phyloP scores from a whole-genome alignment of 2,888 invertebrate species.

The Stenolophus ochropezus region DNA sequence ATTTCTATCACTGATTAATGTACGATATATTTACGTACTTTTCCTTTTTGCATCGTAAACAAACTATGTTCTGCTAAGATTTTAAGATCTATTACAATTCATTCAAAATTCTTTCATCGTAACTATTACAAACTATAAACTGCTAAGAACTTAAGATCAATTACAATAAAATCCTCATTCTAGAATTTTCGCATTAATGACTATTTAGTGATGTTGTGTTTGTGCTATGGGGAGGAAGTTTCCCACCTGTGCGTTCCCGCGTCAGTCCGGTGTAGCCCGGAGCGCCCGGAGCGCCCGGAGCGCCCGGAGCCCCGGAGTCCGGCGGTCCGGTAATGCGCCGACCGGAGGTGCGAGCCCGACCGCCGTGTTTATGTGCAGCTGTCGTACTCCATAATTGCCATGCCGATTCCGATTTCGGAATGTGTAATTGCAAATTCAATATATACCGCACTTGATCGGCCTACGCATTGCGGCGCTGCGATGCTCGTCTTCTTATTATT shows the following conservation, averaged over 20 bases:
- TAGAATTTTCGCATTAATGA: too few species aligned
- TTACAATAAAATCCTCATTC: too few species aligned
- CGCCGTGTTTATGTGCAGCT: conserved; percentile 52
- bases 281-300: neutral
- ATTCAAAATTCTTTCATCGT: too few species aligned
- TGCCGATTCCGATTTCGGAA: conserved; percentile 56
- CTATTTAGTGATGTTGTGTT: too few species aligned
- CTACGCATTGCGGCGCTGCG: neutral
- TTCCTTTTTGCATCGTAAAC: too few species aligned
- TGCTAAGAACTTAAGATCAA: too few species aligned
- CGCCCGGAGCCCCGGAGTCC: neutral
- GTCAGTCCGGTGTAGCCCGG: neutral
- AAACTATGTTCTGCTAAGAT: too few species aligned
- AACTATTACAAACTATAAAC: too few species aligned
- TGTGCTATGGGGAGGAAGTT: too few species aligned
- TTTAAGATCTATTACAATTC: too few species aligned
- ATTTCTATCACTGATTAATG: too few species aligned
- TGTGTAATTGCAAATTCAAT: conserved; percentile 57
- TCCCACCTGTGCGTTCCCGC: neutral
- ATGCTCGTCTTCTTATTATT: neutral
- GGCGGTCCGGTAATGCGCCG: conserved; percentile 22
- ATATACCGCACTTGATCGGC: neutral
- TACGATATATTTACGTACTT: too few species aligned
- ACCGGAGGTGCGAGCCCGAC: conserved; percentile 46
- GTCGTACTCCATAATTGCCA: conserved; percentile 57